Conservation (phyloP, 2,797 vertebrate species). For the Manis crassicaudata region DNA sequence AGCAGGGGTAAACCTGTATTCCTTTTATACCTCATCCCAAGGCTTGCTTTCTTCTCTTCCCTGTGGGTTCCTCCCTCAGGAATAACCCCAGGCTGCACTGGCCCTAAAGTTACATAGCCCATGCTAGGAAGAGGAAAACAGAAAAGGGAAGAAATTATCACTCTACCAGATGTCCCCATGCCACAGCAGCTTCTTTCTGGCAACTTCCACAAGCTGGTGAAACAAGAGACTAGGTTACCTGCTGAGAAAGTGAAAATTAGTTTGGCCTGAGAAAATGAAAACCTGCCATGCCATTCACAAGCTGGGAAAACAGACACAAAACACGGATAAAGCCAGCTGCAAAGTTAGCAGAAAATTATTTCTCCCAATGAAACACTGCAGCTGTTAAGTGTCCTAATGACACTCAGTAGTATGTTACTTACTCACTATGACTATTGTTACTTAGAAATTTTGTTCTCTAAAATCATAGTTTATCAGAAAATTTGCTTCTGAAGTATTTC, state of each 20-base stretch:
- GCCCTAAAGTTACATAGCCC: not conserved
- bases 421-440: not conserved
- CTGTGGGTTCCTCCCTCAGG: not conserved
- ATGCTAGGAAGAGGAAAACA: not conserved
- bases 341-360: not conserved
- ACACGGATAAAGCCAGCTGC: not conserved
- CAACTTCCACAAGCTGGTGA: not conserved
- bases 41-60: not conserved
- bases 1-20: not conserved
- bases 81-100: not conserved
- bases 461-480: not conserved
- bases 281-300: not conserved
- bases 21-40: not conserved
- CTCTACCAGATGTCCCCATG: not conserved
- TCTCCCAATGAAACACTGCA: not conserved
- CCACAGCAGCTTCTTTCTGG: not conserved
- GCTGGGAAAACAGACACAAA: not conserved
- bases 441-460: slow-evolving; percentile 5
- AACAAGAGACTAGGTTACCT: not conserved
- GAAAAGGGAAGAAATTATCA: not conserved
- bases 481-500: not conserved
- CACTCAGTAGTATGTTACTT: not conserved
- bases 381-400: not conserved
- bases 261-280: slow-evolving; percentile 24
- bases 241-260: not conserved